Conservation (phyloP, 2,888 invertebrate genomes). For the Xanthia icteritia region DNA sequence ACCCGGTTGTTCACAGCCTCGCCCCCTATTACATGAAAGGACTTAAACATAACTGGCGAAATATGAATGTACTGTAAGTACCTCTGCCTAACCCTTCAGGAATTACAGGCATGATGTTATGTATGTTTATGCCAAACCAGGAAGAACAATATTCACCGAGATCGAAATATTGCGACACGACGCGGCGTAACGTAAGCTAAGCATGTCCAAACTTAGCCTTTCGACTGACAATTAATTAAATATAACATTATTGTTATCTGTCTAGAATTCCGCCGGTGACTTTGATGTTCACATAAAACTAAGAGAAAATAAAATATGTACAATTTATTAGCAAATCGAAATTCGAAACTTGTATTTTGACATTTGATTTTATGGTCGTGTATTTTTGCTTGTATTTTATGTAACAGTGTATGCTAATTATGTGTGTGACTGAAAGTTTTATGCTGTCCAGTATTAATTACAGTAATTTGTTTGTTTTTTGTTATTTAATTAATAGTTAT, state of each 20-base stretch:
- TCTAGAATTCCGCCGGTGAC: conserved; percentile 50
- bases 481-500: conserved; percentile 32
- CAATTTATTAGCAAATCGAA: conserved; percentile 46
- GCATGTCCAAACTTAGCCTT: conserved; percentile 48
- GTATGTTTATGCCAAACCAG: background rate
- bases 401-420: conserved; percentile 41
- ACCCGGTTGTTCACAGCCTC: no score
- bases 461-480: conserved; percentile 32
- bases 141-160: background rate
- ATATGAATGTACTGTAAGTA: background rate
- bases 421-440: conserved; percentile 36
- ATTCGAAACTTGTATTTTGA: conserved; percentile 43
- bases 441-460: conserved; percentile 30
- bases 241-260: conserved; percentile 61
- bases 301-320: conserved; percentile 42
- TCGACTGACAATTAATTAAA: conserved; percentile 61
- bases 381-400: conserved; percentile 43
- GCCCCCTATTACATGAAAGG: no score
- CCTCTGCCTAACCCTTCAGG: background rate
- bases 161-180: conserved; percentile 1
- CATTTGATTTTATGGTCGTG: conserved; percentile 37
- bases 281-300: conserved; percentile 53
- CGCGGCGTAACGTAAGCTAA: conserved; percentile 50
- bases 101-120: background rate
- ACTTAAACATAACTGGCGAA: no score